These are phyloP conservation scores for Grapholita molesta DNA, from an alignment of 1,140 invertebrate species.

Conservation along the genomic window DNA sequence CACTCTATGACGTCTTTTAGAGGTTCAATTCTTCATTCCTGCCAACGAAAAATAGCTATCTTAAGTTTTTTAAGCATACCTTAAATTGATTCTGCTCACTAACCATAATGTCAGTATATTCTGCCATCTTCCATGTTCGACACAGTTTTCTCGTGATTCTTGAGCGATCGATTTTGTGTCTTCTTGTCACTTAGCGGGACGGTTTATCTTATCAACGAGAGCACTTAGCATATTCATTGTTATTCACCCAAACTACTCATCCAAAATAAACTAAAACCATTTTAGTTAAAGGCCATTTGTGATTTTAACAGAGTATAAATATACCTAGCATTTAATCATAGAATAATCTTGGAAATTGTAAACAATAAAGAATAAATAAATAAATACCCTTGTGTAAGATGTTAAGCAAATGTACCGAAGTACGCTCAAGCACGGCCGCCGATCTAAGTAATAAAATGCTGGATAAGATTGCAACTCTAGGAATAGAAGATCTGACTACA, in stretches of 20 bases:
- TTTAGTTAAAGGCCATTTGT: background rate
- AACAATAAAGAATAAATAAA: too few species aligned
- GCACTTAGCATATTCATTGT: constrained; percentile 13
- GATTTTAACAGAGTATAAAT: background rate
- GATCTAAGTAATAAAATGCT: background rate
- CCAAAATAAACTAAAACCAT: background rate
- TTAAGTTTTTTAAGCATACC: too few species aligned
- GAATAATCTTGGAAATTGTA: too few species aligned
- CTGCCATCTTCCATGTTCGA: background rate
- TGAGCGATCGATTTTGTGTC: constrained; percentile 14
- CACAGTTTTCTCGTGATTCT: constrained; percentile 4
- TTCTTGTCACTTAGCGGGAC: constrained; percentile 7
- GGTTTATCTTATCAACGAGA: constrained; percentile 15
- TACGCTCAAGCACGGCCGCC: too few species aligned
- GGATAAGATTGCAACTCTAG: constrained; percentile 7
- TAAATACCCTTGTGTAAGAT: too few species aligned
- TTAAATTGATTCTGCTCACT: background rate
- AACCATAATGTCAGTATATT: background rate
- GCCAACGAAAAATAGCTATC: too few species aligned
- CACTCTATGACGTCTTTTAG: too few species aligned
- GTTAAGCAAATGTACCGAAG: too few species aligned
- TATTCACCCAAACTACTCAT: background rate
- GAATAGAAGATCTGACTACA: background rate
- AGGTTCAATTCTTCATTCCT: too few species aligned
- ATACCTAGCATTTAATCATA: too few species aligned